Conservation (phyloP, 2,797 vertebrate genomes). For the Coregonus ussuriensis region DNA sequence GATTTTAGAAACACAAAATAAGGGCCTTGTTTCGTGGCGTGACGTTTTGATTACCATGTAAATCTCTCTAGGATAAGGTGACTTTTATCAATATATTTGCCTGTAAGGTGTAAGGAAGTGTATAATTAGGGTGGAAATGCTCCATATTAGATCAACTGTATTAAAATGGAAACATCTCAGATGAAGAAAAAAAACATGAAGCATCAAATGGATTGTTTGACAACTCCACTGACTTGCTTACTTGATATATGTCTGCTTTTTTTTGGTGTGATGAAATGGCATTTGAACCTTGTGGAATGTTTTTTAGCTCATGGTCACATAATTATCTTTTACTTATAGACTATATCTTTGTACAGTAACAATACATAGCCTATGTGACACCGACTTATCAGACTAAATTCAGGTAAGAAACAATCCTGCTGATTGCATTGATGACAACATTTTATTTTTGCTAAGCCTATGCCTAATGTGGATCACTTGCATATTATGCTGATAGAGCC, state of each 20-base stretch:
- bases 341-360: conserved; percentile 49
- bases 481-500: conserved; percentile 59
- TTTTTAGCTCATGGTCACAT: conserved; percentile 27
- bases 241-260: not conserved
- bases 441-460: conserved; percentile 42
- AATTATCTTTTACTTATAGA: conserved; percentile 42
- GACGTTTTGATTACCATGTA: too few species aligned
- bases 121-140: conserved; percentile 75
- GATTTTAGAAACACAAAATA: too few species aligned
- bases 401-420: conserved; percentile 59
- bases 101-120: conserved; percentile 47
- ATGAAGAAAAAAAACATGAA: conserved; percentile 62
- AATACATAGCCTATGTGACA: conserved; percentile 64
- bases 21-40: too few species aligned
- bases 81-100: too few species aligned
- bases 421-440: conserved; percentile 65
- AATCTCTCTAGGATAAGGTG: too few species aligned
- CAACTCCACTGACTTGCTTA: not conserved
- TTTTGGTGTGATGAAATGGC: conserved; percentile 7
- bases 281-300: conserved; percentile 32
- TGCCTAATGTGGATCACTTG: conserved; percentile 39
- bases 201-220: not conserved
- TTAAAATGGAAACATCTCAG: conserved; percentile 77
- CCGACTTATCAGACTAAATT: conserved; percentile 71
- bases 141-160: conserved; percentile 73